A percentile compares a stretch with the other conserved stretches of the same genome.
Conservation (phyloP, 2,797 vertebrate genomes). For the Tarsius wallacei region DNA sequence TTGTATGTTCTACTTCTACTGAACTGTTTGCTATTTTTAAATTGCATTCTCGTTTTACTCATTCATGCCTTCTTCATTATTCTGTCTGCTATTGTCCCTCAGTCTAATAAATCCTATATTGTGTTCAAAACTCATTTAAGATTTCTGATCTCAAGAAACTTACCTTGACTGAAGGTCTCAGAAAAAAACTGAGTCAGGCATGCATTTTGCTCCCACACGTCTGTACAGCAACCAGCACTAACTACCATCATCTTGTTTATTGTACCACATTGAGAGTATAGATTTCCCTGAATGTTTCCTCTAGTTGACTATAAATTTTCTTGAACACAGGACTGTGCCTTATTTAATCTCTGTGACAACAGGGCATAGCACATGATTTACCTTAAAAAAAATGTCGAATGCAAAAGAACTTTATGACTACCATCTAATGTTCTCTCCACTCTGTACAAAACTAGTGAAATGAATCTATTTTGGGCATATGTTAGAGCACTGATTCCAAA, state of each 20-base stretch:
- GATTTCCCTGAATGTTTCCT: background rate
- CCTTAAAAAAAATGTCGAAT: background rate
- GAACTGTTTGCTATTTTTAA: background rate
- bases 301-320: background rate
- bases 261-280: background rate
- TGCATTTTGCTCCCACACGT: background rate
- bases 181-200: background rate
- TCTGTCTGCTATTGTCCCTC: background rate
- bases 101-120: background rate
- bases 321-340: background rate
- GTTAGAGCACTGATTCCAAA: background rate
- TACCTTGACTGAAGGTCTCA: background rate
- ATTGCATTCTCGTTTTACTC: background rate
- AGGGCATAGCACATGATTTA: background rate
- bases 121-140: background rate
- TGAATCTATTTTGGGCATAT: background rate
- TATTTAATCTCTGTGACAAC: constrained; percentile 10
- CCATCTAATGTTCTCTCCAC: background rate
- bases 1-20: background rate
- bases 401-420: background rate
- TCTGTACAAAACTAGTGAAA: background rate
- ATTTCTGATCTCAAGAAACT: background rate
- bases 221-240: background rate
- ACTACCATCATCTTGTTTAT: background rate
- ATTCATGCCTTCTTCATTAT: background rate